Percentiles rank a stretch among this genome's conserved stretches.
Evolutionary conservation across 2,113 vertebrate species (phyloP).

Genomic region (Cettia cetti): DNA sequence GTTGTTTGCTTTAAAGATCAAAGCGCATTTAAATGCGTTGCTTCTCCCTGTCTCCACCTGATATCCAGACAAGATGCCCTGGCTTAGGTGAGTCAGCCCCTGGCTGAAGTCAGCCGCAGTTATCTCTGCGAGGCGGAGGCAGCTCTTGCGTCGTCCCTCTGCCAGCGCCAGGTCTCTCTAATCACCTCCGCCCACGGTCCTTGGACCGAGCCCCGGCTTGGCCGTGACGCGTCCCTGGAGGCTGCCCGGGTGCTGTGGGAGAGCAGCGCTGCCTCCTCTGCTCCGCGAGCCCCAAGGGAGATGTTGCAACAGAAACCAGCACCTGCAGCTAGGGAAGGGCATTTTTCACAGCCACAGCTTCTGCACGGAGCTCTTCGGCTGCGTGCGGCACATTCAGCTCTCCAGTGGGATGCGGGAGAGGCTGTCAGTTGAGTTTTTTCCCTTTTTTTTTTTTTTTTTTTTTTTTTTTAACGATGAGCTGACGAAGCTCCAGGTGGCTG

Average conservation of each 20-base stretch:
- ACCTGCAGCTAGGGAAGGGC: slow-evolving; percentile 32
- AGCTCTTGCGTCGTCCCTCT: background rate
- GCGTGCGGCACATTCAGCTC: background rate
- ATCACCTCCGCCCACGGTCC: slow-evolving; percentile 1
- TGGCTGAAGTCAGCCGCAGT: background rate
- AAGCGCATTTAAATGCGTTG: background rate
- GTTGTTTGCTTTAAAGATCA: background rate
- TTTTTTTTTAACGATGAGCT: background rate
- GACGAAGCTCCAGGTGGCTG: slow-evolving; percentile 27
- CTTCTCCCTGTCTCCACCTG: slow-evolving; percentile 35
- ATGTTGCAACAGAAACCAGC: background rate
- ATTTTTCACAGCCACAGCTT: background rate
- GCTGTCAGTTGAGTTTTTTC: background rate
- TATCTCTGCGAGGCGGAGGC: background rate
- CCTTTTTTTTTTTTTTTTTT: rapidly evolving
- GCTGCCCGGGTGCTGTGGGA: slow-evolving; percentile 9
- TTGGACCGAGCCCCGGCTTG: background rate
- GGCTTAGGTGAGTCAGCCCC: background rate
- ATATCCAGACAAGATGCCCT: slow-evolving; percentile 34
- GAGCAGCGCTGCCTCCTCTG: background rate
- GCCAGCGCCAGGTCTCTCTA: background rate
- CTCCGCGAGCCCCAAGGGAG: background rate
- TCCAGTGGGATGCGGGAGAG: background rate
- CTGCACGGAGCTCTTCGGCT: background rate
- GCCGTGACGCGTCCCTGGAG: background rate